Conservation (phyloP, 1,140 invertebrate genomes). For the Zophobas atratus region DNA sequence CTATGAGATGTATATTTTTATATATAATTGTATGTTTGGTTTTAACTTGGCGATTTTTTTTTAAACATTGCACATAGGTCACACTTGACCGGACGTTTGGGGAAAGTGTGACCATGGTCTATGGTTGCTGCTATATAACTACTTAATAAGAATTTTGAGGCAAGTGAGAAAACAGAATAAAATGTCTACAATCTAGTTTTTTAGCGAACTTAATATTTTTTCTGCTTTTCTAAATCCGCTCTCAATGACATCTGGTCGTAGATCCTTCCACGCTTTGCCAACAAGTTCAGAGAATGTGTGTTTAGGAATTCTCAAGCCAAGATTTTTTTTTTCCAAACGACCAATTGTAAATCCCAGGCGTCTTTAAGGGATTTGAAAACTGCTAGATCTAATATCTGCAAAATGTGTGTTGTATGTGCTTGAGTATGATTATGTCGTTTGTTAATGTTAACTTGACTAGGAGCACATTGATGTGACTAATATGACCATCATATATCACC, state of each 20-base stretch:
- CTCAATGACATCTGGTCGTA: not conserved
- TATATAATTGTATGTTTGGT: too few species aligned
- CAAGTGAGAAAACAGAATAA: too few species aligned
- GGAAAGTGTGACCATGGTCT: too few species aligned
- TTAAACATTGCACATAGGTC: too few species aligned
- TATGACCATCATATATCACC: conserved; percentile 66
- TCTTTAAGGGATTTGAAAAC: not conserved
- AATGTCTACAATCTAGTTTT: too few species aligned
- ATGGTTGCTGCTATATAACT: too few species aligned
- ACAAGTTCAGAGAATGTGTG: conserved; percentile 7
- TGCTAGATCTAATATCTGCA: not conserved
- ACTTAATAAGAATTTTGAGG: too few species aligned
- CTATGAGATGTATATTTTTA: too few species aligned
- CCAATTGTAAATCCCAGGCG: not conserved
- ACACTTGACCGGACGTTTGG: too few species aligned
- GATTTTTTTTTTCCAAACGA: not conserved
- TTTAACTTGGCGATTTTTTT: too few species aligned
- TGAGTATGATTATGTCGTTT: not conserved
- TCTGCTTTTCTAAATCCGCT: conserved; percentile 55
- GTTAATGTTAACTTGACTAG: not conserved
- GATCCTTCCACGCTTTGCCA: not conserved
- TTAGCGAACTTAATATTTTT: too few species aligned
- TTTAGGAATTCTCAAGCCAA: conserved; percentile 16
- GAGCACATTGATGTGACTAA: not conserved
- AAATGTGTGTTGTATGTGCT: not conserved